Conservation (phyloP, 2,888 invertebrate genomes). For the Bombylius discolor region DNA sequence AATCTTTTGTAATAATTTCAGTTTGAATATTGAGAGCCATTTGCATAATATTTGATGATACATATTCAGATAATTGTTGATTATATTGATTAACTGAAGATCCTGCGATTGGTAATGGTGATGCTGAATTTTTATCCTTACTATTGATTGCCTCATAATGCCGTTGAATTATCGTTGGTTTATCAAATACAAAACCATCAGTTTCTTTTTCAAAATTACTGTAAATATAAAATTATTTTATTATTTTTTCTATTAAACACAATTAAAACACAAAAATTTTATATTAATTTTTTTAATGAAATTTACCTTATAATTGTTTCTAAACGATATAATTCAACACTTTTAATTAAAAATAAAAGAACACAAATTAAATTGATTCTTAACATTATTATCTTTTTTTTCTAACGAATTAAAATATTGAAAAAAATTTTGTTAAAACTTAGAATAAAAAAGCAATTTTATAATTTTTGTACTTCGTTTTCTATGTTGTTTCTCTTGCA, state of each 20-base stretch:
- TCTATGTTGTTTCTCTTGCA: not conserved
- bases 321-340: not conserved
- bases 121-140: not conserved
- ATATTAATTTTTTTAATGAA: not conserved
- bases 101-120: too few relatives aligned
- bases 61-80: slow-evolving; percentile 1
- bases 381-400: too few relatives aligned
- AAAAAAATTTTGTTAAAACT: too few relatives aligned
- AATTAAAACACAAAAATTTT: not conserved
- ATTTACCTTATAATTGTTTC: not conserved
- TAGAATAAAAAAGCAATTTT: too few relatives aligned
- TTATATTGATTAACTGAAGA: not conserved
- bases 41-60: slow-evolving; percentile 7
- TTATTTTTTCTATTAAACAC: too few relatives aligned
- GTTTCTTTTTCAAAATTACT: slow-evolving; percentile 6
- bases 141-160: not conserved
- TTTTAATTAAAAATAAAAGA: not conserved
- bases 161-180: not conserved
- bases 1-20: not conserved
- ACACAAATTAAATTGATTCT: not conserved
- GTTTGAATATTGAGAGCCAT: slow-evolving; percentile 4
- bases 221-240: not conserved
- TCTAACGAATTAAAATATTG: too few relatives aligned
- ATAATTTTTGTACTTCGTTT: too few relatives aligned
- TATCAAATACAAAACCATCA: slow-evolving; percentile 9